Base-by-base conservation (phyloP, 2,113 vertebrate genomes). In the Protomyctophum bolini region DNA sequence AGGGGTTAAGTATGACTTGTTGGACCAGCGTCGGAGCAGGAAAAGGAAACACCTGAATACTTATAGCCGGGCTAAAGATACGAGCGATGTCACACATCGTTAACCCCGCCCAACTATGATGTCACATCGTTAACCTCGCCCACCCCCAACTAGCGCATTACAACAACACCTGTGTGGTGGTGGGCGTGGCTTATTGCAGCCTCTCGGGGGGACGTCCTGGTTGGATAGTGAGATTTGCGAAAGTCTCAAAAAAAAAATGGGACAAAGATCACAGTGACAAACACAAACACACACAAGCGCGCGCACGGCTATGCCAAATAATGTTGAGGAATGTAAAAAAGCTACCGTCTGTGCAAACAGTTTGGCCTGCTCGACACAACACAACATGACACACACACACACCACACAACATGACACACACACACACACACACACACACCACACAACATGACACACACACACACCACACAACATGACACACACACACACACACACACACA, bases 21-120 rank as follows among this genome's bases (percentile, higher is more conserved):
- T 66, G 66, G 51, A 79, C 41, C 46, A 68, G 2, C 76, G n/a
- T n/a, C n/a, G n/a, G n/a, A 58, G 72, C 57, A 84, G n/a, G n/a
- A n/a, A n/a, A n/a, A n/a, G n/a, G n/a, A 79, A 28, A 70, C 70
- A 83, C 73, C 70, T 76, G 72, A 49, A 41, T 58, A 33, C 78
- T 88, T 90, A 88, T 87, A 91, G 75, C 0, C 5, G 0, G 0
- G 63, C 87, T 83, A 87, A 85, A 89, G 89, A 90, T 89, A 91
- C 75, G 77, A 60, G 54, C 10, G 74, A 79, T 41, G 33, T 41
- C 1, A 2, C 33, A 41, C 10, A 11, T 45, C 41, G 0, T 12
- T 41, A 12, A 45, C 58, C 10, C 41, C 54, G 33, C 57, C n/a
- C n/a, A n/a, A n/a, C n/a, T n/a, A n/a, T 41, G 33, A 41, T 41